Percentiles rank a stretch among this genome's conserved stretches.
These are phyloP conservation scores for Phytoseiulus persimilis DNA, from an alignment of 2,888 invertebrate genomes.

Conservation along the genomic window DNA sequence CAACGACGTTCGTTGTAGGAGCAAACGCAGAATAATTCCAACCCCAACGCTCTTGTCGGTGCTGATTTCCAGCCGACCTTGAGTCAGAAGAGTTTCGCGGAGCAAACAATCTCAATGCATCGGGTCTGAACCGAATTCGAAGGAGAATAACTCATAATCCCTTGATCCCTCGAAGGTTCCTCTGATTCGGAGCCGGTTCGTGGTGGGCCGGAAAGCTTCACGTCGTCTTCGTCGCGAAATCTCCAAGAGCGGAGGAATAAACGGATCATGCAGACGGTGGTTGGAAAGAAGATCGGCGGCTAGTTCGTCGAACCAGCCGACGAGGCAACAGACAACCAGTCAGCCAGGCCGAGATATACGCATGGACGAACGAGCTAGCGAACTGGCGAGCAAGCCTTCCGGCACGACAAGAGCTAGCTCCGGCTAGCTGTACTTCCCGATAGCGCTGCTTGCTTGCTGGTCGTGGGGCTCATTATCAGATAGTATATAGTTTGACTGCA, in stretches of 20 bases:
- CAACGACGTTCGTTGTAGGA: background rate
- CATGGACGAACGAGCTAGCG: background rate
- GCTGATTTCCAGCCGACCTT: no score
- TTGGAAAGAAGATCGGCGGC: background rate
- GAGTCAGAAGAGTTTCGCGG: no score
- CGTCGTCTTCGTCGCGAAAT: background rate
- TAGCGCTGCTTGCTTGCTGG: background rate
- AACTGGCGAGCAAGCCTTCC: background rate
- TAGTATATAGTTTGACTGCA: background rate
- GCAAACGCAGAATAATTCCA: no score
- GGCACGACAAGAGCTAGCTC: background rate
- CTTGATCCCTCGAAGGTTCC: background rate
- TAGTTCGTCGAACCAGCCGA: background rate
- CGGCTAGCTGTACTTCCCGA: background rate
- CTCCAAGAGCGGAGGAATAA: background rate
- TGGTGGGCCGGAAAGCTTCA: background rate
- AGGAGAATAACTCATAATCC: no score
- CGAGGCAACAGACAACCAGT: background rate
- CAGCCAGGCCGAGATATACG: background rate
- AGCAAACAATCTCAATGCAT: no score
- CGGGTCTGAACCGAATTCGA: no score
- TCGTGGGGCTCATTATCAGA: constrained; percentile 5
- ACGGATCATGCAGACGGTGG: background rate
- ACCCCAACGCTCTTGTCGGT: no score
- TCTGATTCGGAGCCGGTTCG: background rate